Conservation (phyloP, 2,888 invertebrate species). For the Mesochorus sp. region DNA sequence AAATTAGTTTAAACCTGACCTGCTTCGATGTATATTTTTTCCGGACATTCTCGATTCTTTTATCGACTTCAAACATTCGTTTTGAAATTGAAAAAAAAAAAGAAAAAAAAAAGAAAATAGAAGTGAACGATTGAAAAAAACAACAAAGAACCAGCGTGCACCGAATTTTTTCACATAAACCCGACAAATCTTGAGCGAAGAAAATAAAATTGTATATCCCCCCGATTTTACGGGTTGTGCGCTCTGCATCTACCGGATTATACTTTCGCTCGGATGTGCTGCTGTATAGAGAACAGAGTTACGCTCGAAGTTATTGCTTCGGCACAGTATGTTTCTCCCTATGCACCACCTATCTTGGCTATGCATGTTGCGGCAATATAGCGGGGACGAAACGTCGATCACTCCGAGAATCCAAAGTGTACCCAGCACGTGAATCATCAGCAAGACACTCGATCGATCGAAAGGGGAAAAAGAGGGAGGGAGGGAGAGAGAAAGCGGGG, state of each 20-base stretch:
- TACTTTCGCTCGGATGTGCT: background rate
- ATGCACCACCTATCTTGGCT: background rate
- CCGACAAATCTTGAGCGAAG: too few relatives aligned
- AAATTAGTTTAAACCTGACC: too few relatives aligned
- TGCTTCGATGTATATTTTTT: too few relatives aligned
- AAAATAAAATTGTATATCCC: too few relatives aligned
- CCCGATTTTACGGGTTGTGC: background rate
- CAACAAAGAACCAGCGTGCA: too few relatives aligned
- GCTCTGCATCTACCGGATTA: background rate
- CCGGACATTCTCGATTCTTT: too few relatives aligned
- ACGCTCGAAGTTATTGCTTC: conserved; percentile 1
- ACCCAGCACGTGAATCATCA: background rate
- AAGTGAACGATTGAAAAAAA: too few relatives aligned
- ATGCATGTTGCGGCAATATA: background rate
- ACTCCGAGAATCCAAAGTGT: background rate
- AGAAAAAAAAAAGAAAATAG: too few relatives aligned
- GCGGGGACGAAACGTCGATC: background rate
- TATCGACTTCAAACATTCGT: too few relatives aligned
- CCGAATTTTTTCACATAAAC: too few relatives aligned
- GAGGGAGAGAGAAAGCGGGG: background rate
- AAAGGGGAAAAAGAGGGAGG: background rate
- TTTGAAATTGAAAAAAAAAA: background rate
- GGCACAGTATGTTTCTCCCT: background rate
- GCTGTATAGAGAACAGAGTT: background rate
- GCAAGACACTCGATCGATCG: background rate